A percentile compares a stretch with the other conserved stretches of the same genome.
These are phyloP conservation scores for Anodontia alba DNA, from an alignment of 2,888 invertebrate genomes.

Conservation along the genomic window DNA sequence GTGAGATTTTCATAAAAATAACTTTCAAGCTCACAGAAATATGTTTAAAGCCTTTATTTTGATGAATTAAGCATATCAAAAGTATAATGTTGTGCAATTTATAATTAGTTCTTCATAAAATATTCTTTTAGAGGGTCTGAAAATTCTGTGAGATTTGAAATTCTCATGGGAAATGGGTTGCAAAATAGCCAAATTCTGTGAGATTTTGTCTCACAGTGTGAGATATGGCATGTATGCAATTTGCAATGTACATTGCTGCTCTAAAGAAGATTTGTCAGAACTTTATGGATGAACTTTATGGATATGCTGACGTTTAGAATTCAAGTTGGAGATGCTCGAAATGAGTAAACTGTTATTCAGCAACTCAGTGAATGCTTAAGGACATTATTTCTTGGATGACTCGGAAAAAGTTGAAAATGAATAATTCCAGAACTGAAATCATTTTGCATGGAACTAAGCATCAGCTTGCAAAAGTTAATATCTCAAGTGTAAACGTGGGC, in stretches of 20 bases:
- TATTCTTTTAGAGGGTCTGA: too few relatives aligned
- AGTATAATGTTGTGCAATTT: too few relatives aligned
- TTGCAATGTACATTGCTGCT: conserved; percentile 45
- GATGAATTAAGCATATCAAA: too few relatives aligned
- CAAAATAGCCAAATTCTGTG: too few relatives aligned
- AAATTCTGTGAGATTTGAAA: too few relatives aligned
- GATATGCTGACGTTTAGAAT: conserved; percentile 40
- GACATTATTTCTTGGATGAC: conserved; percentile 51
- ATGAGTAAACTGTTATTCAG: conserved; percentile 19
- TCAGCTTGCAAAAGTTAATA: conserved; percentile 36
- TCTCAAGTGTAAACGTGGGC: conserved; percentile 26
- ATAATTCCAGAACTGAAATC: conserved; percentile 35
- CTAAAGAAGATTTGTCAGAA: conserved; percentile 36
- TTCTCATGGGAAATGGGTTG: too few relatives aligned
- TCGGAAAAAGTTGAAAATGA: conserved; percentile 44
- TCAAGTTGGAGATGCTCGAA: conserved; percentile 29
- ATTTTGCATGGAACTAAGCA: conserved; percentile 43
- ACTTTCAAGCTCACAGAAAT: too few relatives aligned
- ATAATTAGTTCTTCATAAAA: too few relatives aligned
- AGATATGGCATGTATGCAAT: too few relatives aligned
- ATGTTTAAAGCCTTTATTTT: too few relatives aligned
- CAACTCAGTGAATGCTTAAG: conserved; percentile 32
- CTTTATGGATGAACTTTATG: conserved; percentile 30
- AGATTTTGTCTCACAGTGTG: too few relatives aligned
- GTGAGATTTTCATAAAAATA: too few relatives aligned